Evolutionary conservation across 2,888 invertebrate species (phyloP), one percentile per base, ranked within the genome.

Genomic region (Dastarcus helophoroides): DNA sequence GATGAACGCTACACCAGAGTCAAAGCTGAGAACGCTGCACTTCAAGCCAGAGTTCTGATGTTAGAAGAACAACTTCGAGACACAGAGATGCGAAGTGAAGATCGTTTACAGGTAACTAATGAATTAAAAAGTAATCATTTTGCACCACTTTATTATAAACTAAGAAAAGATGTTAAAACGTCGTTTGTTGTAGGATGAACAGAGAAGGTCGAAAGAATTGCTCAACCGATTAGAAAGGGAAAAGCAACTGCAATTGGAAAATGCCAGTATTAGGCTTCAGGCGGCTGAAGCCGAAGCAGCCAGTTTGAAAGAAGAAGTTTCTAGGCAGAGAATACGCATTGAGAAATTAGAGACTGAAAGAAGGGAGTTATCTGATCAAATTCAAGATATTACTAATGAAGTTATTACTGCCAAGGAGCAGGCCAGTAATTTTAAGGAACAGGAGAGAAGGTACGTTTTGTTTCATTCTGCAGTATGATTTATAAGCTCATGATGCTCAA

Each of bases 1-100:
- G 90, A 91, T 58, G 88, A 90, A 60, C 71, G 88, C 42, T 91
- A 91, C 60, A 77, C 82, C 32, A 71, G 86, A 50, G 84, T 83
- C 33, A 93, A 91, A 63, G 82, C 91, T 34, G 91, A 93, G 63
- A 91, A 91, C 71, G 86, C 89, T 2, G 82, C 85, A 33, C 70
- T 93, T 22, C 88, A 89, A 55, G 85, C 89, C 21, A 73, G 90
- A 47, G 81, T 91, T 42, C 79, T 88, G 53, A 86, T 88, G 78
- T 73, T 94, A 42, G 94, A 94, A 56, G 93, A 93, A 58, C 83
- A 83, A 56, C 67, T 85, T 26, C 67, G 86, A 51, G 89, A 90
- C 55, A 73, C 64, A 2, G 68, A 69, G 48, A 47, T 63, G 34
- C 54, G 68, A 40, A 61, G 63, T 11, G 67, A 68, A 31, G 68